These are phyloP conservation scores for Acronicta alni DNA, from an alignment of 2,888 invertebrate genomes.

Conservation along the genomic window DNA sequence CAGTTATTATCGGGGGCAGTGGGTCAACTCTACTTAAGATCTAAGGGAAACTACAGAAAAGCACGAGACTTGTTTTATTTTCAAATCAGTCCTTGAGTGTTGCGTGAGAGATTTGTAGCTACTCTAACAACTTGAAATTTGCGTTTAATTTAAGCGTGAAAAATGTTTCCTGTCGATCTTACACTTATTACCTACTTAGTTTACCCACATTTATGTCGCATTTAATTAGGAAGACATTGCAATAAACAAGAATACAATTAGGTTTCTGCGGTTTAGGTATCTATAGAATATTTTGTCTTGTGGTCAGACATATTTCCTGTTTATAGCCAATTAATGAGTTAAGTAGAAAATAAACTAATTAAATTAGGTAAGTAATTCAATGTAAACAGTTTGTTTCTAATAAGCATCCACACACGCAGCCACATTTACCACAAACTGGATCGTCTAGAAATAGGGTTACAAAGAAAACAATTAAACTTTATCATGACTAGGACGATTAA, in stretches of 20 bases:
- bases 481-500: no score
- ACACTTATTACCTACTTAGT: no score
- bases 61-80: slow-evolving; percentile 69
- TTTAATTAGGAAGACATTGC: not conserved
- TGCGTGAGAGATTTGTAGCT: slow-evolving; percentile 64
- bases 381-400: no score
- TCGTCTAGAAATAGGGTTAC: no score
- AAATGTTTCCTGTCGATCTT: slow-evolving; percentile 23
- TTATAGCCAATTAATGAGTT: slow-evolving; percentile 17
- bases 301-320: slow-evolving; percentile 43
- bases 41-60: slow-evolving; percentile 68
- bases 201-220: slow-evolving; percentile 21
- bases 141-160: slow-evolving; percentile 44
- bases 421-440: no score
- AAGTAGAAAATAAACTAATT: not conserved
- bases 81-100: slow-evolving; percentile 67
- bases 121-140: slow-evolving; percentile 39
- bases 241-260: slow-evolving; percentile 20
- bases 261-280: not conserved
- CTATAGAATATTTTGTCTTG: slow-evolving; percentile 27
- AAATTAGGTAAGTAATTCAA: not conserved
- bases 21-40: slow-evolving; percentile 76
- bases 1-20: slow-evolving; percentile 73
- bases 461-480: no score
- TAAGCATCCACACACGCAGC: no score